phyloP scores from a whole-genome alignment of 1,140 invertebrate genomes.

The Bombus consobrinus region DNA sequence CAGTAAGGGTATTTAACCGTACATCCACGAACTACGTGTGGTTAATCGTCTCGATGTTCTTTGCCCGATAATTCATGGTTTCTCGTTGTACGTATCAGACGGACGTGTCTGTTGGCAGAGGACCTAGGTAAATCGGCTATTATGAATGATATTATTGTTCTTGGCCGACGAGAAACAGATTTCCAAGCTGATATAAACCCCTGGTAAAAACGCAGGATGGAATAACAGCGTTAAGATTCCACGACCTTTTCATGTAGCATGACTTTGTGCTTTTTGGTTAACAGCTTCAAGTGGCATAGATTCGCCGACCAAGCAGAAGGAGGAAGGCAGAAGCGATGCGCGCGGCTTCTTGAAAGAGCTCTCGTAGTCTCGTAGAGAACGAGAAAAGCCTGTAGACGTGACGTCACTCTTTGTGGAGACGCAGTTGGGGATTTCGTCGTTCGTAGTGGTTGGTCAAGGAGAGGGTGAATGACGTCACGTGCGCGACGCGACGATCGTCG shows the following conservation, averaged over 20 bases:
- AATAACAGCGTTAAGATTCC: background rate
- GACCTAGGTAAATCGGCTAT: background rate
- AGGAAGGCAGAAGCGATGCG: background rate
- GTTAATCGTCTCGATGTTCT: background rate
- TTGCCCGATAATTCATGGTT: slow-evolving; percentile 13
- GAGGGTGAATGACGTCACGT: slow-evolving; percentile 57
- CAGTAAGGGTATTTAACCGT: slow-evolving; percentile 47
- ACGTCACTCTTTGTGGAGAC: slow-evolving; percentile 15
- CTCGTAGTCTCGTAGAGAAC: slow-evolving; percentile 1
- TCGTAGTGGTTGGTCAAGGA: slow-evolving; percentile 42
- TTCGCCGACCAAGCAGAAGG: slow-evolving; percentile 10
- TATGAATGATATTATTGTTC: background rate
- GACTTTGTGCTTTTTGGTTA: slow-evolving; percentile 8
- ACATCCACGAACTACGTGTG: slow-evolving; percentile 30
- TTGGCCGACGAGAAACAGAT: too few species aligned
- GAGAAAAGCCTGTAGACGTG: slow-evolving; percentile 25
- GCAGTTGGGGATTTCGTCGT: slow-evolving; percentile 24
- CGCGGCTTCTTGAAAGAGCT: background rate
- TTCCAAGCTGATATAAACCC: slow-evolving; percentile 2
- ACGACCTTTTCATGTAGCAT: background rate
- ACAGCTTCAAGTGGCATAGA: slow-evolving; percentile 18
- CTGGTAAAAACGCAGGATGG: background rate
- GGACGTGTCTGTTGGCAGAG: background rate
- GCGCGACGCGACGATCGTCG: slow-evolving; percentile 21
- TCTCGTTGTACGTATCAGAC: background rate